Evolutionary conservation across 2,888 invertebrate genomes (phyloP).

Genomic region (Odontomyia ornata): DNA sequence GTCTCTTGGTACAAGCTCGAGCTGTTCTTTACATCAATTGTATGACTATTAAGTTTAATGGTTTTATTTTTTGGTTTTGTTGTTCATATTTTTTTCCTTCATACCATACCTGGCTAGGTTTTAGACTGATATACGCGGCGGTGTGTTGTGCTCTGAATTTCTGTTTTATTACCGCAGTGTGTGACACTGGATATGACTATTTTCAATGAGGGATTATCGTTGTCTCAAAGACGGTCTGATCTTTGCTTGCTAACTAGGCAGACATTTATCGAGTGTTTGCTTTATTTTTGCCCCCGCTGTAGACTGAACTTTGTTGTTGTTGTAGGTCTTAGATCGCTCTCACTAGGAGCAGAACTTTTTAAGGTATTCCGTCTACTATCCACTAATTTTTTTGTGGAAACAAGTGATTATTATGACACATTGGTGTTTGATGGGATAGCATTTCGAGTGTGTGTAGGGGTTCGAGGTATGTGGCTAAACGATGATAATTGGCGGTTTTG

Average conservation of each 20-base stretch:
- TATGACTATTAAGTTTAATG: slow-evolving; percentile 19
- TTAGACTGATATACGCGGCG: neutral
- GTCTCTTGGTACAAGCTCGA: slow-evolving; percentile 24
- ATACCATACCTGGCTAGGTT: neutral
- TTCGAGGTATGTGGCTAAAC: neutral
- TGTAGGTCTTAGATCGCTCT: neutral
- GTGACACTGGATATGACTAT: slow-evolving; percentile 16
- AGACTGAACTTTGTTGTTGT: slow-evolving; percentile 1
- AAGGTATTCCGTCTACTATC: neutral
- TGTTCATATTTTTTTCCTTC: neutral
- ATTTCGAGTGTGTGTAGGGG: neutral
- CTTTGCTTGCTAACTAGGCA: neutral
- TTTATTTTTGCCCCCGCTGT: too few species aligned
- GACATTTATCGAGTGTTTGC: too few species aligned
- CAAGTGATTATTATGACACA: slow-evolving; percentile 24
- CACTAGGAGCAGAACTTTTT: neutral
- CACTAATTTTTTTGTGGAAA: slow-evolving; percentile 17
- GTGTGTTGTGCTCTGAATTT: neutral
- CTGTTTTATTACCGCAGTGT: slow-evolving; percentile 17
- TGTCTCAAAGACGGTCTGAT: slow-evolving; percentile 19
- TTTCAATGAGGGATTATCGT: slow-evolving; percentile 32
- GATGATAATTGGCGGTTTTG: slow-evolving; percentile 25
- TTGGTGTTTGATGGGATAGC: neutral
- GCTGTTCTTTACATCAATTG: slow-evolving; percentile 35
- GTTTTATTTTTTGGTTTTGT: neutral